Conservation (phyloP, 2,888 invertebrate genomes). For the Ormyrus rosae region DNA sequence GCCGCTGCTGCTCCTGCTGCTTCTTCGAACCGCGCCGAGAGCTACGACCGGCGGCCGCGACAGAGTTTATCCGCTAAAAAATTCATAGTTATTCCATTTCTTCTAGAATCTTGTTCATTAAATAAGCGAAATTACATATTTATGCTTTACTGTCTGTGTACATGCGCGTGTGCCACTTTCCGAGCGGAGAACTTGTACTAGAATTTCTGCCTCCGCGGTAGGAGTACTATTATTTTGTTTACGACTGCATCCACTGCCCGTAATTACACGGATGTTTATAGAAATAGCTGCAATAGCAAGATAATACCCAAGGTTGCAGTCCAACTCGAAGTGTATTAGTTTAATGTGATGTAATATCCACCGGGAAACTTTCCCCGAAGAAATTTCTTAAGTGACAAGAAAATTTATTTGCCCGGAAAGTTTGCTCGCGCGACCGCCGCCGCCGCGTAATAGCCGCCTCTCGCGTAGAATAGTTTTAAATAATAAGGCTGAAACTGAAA, state of each 20-base stretch:
- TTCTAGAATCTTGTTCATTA: too few species aligned
- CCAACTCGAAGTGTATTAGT: background rate
- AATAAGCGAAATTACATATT: too few species aligned
- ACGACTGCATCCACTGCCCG: background rate
- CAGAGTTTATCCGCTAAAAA: too few species aligned
- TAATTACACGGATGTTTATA: slow-evolving; percentile 24
- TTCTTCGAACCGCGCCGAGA: background rate
- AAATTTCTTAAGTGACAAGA: background rate
- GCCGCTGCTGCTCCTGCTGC: too few species aligned
- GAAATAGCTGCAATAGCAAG: slow-evolving; percentile 2
- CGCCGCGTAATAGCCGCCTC: background rate
- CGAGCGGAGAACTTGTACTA: background rate
- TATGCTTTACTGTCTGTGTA: background rate
- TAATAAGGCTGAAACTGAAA: slow-evolving; percentile 30
- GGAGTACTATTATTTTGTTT: background rate
- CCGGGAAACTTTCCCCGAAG: background rate
- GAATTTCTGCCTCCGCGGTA: background rate
- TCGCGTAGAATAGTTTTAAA: background rate
- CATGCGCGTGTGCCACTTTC: background rate
- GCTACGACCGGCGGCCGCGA: background rate
- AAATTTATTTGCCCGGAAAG: background rate
- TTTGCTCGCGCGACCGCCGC: background rate
- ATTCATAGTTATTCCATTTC: too few species aligned
- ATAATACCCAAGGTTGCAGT: background rate
- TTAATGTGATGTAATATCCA: slow-evolving; percentile 1